Evolutionary conservation across 1,140 invertebrate species (phyloP), one percentile per base, ranked within the genome.

Genomic region (Zaprionus ghesquierei): DNA sequence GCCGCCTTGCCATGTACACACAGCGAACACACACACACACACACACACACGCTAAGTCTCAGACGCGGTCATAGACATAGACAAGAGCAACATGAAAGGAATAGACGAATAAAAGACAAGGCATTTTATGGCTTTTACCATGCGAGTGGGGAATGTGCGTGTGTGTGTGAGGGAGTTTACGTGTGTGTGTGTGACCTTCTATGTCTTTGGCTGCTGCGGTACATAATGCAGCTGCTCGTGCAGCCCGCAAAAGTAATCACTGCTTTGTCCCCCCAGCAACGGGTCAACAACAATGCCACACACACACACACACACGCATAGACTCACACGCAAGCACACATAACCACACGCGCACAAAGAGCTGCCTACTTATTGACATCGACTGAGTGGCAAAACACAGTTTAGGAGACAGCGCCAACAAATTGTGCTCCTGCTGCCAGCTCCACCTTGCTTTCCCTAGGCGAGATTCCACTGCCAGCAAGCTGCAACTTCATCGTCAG

Each of bases 351-450:
- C 1, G 41, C 12, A 50, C 1, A 56, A 44, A 58, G 27, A 54
- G 49, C 61, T 51, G 44, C 51, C 55, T 58, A 59, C 79, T 64
- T 87, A 87, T 87, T 87, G 82, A 82, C 82, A 87, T 69, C 69
- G 70, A 64, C 79, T 72, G 78, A 81, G 77, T 86, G 81, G 69
- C 61, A 79, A 79, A 82, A 82, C 64, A 87, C 68, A 75, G 69
- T 76, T 87, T 71, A 81, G 78, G 15, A 25, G 54, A 23, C 31
- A 44, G 20, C 31, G 31, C 23, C 49, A 50, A 51, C 33, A 62
- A 65, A 63, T 46, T 69, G 72, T 61, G 59, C 23, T 65, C 41
- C 61, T 35, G 41, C 55, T 49, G 23, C 60, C 60, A 49, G 68
- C 29, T 38, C 55, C 60, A 50, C 51, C 41, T 38, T 18, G 10